Conservation (phyloP, 2,113 vertebrate species). For the Piaya cayana region DNA sequence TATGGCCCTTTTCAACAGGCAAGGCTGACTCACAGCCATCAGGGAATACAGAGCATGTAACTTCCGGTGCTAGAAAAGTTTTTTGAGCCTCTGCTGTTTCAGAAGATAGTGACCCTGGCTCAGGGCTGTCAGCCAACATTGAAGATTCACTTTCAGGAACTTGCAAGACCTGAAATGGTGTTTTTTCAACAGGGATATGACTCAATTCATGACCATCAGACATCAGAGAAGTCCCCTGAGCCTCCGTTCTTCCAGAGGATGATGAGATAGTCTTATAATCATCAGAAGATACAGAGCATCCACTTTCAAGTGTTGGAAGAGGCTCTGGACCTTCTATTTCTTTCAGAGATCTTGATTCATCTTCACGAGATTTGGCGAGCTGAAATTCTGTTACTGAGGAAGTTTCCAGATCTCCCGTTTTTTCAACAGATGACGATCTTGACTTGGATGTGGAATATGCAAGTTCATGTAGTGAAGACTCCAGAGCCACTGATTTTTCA, state of each 20-base stretch:
- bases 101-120: not conserved
- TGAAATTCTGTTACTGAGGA: conserved; percentile 50
- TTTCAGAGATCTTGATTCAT: not conserved
- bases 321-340: conserved; percentile 29
- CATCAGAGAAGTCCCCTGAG: conserved; percentile 20
- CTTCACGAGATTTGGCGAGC: conserved; percentile 43
- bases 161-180: not conserved
- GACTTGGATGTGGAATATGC: not conserved
- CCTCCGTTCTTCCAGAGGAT: not conserved
- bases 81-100: not conserved
- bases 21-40: not conserved
- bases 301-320: not conserved
- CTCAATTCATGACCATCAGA: not conserved
- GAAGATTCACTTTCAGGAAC: not conserved
- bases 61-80: conserved; percentile 55
- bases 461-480: not conserved
- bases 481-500: not conserved
- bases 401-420: not conserved
- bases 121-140: conserved; percentile 32
- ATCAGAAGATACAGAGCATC: conserved; percentile 63
- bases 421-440: conserved; percentile 22
- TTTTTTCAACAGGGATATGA: not conserved
- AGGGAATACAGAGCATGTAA: not conserved
- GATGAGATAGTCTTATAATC: not conserved
- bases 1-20: not conserved